Conservation (phyloP, 2,113 vertebrate genomes). For the Delphinapterus leucas region DNA sequence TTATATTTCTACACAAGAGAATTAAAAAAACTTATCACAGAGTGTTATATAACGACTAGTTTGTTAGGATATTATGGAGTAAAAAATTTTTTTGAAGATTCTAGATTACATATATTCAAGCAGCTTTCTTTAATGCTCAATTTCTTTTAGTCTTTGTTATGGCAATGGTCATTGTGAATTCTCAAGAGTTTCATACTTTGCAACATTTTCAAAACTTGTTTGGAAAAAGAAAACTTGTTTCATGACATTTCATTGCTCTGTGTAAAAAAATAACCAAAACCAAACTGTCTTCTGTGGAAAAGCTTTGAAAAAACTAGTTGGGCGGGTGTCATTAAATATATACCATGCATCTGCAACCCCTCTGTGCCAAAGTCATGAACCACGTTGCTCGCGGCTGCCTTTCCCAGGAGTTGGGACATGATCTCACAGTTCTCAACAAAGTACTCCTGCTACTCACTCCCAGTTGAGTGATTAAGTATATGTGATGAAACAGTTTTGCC, state of each 20-base stretch:
- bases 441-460: neutral
- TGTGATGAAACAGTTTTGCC: neutral
- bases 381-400: neutral
- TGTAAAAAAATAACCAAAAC: neutral
- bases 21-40: neutral
- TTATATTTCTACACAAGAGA: slow-evolving; percentile 13
- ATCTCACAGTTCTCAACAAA: neutral
- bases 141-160: neutral
- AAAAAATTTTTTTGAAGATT: neutral
- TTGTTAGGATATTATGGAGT: neutral
- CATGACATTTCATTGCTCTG: neutral
- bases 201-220: neutral
- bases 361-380: neutral
- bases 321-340: neutral
- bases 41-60: neutral
- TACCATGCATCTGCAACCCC: neutral
- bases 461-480: neutral
- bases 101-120: neutral
- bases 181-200: neutral
- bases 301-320: neutral
- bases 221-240: neutral
- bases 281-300: neutral
- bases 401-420: neutral
- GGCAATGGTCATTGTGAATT: neutral
- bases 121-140: neutral